These are phyloP conservation scores for Deilephila porcellus DNA, from an alignment of 2,888 invertebrate species.

Conservation along the genomic window DNA sequence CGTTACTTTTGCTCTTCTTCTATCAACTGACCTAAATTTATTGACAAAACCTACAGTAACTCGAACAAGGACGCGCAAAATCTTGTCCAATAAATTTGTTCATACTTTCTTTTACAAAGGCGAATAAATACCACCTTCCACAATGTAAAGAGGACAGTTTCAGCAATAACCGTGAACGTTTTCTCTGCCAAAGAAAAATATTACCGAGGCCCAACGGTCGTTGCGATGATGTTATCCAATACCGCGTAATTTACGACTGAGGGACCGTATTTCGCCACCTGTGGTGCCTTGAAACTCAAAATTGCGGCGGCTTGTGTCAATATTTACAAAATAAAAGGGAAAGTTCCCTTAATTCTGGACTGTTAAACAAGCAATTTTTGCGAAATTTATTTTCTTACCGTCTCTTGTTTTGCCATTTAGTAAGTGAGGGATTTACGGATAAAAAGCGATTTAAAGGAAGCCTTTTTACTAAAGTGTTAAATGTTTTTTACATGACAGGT, in stretches of 20 bases:
- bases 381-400: neutral
- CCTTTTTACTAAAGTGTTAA: too few relatives aligned
- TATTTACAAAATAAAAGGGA: constrained; percentile 18
- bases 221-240: constrained; percentile 14
- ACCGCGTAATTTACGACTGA: constrained; percentile 9
- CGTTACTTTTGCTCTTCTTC: too few relatives aligned
- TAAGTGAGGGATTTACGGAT: neutral
- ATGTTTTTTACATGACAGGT: too few relatives aligned
- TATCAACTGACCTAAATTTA: too few relatives aligned
- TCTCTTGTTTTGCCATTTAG: neutral
- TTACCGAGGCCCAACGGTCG: constrained; percentile 6
- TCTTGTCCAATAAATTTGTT: neutral
- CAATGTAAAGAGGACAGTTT: neutral
- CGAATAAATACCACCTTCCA: neutral
- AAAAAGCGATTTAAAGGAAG: neutral
- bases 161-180: neutral
- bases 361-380: neutral
- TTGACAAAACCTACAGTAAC: too few relatives aligned
- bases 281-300: constrained; percentile 14
- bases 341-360: neutral
- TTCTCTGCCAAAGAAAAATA: neutral
- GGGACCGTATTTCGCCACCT: constrained; percentile 15
- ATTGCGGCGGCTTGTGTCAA: constrained; percentile 17
- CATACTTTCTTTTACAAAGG: neutral
- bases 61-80: too few relatives aligned